phyloP scores from a whole-genome alignment of 2,888 invertebrate species.

The Brenthis ino region DNA sequence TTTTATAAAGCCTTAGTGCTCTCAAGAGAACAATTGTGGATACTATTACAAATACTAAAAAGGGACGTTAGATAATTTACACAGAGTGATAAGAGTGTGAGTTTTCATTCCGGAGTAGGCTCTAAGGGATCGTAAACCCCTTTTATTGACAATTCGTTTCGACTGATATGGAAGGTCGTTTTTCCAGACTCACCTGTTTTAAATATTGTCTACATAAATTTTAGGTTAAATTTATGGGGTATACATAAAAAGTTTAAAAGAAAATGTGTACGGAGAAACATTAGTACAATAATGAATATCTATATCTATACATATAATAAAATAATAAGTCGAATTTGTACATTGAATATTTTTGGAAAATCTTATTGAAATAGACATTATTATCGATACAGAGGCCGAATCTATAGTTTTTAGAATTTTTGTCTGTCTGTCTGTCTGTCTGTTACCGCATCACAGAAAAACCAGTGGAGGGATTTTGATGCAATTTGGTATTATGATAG shows the following conservation, averaged over 20 bases:
- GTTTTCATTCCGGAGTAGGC: constrained; percentile 36
- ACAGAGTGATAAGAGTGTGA: constrained; percentile 40
- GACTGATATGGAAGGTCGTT: constrained; percentile 48
- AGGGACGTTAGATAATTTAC: constrained; percentile 26
- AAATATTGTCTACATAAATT: constrained; percentile 22
- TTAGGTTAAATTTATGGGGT: neutral
- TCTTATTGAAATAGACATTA: no score
- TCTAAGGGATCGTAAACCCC: constrained; percentile 43
- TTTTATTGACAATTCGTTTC: constrained; percentile 55
- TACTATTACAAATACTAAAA: constrained; percentile 23
- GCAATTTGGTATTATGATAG: no score
- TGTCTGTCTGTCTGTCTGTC: no score
- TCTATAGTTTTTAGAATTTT: no score
- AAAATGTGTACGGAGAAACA: no score
- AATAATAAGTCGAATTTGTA: no score
- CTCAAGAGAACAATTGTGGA: constrained; percentile 8
- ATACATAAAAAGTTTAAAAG: neutral
- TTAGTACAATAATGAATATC: no score
- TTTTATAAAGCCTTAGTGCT: neutral
- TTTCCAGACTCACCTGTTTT: constrained; percentile 47
- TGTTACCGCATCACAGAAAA: no score
- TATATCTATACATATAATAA: no score
- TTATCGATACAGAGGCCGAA: no score
- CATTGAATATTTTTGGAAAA: no score
- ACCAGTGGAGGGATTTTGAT: no score